A percentile compares a stretch with the other conserved stretches of the same genome.
These are phyloP conservation scores for Caenorhabditis macrosperma DNA, from an alignment of 2,888 invertebrate species.

Conservation along the genomic window DNA sequence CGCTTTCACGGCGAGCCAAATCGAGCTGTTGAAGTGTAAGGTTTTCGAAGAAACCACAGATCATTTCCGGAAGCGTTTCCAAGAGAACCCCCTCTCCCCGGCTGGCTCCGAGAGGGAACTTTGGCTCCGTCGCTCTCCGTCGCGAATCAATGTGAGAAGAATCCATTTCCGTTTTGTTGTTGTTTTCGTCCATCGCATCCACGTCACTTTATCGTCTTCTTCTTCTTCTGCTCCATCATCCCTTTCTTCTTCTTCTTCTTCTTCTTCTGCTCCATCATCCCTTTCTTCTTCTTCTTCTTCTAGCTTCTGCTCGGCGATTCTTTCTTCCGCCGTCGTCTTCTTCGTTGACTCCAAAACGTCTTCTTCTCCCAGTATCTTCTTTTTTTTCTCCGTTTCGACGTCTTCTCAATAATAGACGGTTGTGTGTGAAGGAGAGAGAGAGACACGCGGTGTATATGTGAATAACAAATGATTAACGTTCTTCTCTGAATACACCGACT, in stretches of 20 bases:
- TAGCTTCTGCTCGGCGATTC: conserved; percentile 10
- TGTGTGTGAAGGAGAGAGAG: conserved; percentile 1
- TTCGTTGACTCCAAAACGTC: conserved; percentile 12
- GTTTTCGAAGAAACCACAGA: too few species aligned
- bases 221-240: too few species aligned
- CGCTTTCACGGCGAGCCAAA: too few species aligned
- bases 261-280: not conserved
- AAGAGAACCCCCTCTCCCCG: too few species aligned
- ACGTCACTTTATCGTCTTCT: conserved; percentile 20
- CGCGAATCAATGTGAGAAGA: too few species aligned
- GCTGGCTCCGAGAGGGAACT: too few species aligned
- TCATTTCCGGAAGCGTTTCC: too few species aligned
- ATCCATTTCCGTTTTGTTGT: not conserved
- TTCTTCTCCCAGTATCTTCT: conserved; percentile 6
- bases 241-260: not conserved
- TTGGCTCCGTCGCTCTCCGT: too few species aligned
- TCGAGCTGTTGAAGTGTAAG: too few species aligned
- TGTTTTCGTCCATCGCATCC: not conserved
- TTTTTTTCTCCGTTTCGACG: not conserved
- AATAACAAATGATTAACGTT: conserved; percentile 19
- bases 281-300: conserved; percentile 8
- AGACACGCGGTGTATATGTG: not conserved
- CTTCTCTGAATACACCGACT: conserved; percentile 4
- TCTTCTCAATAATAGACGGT: conserved; percentile 28
- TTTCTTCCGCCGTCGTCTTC: conserved; percentile 4